Percentiles rank a stretch among this genome's conserved stretches.
Conservation (phyloP, 2,888 invertebrate genomes). For the Phengaris arion region DNA sequence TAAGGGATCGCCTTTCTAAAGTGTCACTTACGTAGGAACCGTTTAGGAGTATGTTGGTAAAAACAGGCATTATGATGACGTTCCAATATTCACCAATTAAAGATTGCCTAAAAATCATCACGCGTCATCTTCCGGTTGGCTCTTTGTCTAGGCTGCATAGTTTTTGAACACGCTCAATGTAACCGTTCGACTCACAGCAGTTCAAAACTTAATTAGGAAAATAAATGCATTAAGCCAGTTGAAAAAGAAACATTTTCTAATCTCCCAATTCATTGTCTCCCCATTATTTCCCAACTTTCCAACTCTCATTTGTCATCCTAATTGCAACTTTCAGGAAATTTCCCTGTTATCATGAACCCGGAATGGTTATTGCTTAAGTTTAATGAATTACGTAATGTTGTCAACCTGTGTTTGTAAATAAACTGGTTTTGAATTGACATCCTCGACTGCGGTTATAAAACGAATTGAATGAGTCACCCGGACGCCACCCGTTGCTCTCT, state of each 20-base stretch:
- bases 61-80: no score
- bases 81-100: no score
- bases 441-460: constrained; percentile 6
- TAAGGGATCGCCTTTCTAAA: no score
- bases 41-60: no score
- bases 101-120: no score
- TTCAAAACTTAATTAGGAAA: no score
- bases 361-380: constrained; percentile 8
- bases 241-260: background rate
- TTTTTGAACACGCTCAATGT: background rate
- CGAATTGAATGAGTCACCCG: constrained; percentile 5
- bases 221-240: no score
- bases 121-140: background rate
- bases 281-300: background rate
- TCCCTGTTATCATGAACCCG: constrained; percentile 4
- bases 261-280: background rate
- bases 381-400: background rate
- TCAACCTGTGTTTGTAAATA: constrained; percentile 19
- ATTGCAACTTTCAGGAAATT: background rate
- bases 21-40: no score
- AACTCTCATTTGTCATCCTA: constrained; percentile 14
- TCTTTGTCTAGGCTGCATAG: background rate
- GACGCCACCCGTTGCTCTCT: constrained; percentile 7
- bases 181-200: background rate
- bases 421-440: constrained; percentile 12